Percentiles rank a stretch among this genome's conserved stretches.
phyloP scores from a whole-genome alignment of 2,888 invertebrate genomes.

The Leptinotarsa rubiginosa region DNA sequence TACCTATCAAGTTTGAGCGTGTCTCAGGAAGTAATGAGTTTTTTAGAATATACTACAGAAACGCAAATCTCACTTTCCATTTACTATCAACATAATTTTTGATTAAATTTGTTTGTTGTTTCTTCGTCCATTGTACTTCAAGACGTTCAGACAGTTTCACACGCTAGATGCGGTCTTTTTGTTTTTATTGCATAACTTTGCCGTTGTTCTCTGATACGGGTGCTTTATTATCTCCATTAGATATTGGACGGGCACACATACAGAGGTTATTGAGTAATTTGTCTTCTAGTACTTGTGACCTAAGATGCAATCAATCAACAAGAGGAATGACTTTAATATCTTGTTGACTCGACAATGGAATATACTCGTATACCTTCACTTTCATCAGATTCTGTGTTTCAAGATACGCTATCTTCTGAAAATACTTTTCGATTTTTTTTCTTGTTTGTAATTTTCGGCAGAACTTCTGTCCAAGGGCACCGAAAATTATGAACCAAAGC shows the following conservation, averaged over 20 bases:
- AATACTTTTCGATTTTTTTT: too few species aligned
- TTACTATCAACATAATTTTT: background rate
- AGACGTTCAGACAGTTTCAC: conserved; percentile 42
- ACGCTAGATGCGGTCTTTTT: conserved; percentile 40
- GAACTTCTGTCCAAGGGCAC: too few species aligned
- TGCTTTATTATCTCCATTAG: conserved; percentile 47
- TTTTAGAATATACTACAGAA: too few species aligned
- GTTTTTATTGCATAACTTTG: conserved; percentile 43
- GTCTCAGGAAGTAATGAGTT: too few species aligned
- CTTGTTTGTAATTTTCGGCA: too few species aligned
- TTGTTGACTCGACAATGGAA: conserved; percentile 23
- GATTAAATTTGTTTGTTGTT: conserved; percentile 12
- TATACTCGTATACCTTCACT: too few species aligned
- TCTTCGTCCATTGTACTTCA: conserved; percentile 39
- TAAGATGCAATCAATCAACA: conserved; percentile 10
- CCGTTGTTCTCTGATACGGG: conserved; percentile 44
- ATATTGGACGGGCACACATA: conserved; percentile 39
- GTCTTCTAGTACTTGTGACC: conserved; percentile 34
- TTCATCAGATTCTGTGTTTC: too few species aligned
- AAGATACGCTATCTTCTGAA: too few species aligned
- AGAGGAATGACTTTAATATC: conserved; percentile 1
- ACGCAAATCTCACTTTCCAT: background rate
- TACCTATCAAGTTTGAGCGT: too few species aligned
- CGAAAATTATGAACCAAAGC: too few species aligned
- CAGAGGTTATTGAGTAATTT: conserved; percentile 45